Conservation (phyloP, 1,140 invertebrate species). For the Dinothrombium tinctorium region DNA sequence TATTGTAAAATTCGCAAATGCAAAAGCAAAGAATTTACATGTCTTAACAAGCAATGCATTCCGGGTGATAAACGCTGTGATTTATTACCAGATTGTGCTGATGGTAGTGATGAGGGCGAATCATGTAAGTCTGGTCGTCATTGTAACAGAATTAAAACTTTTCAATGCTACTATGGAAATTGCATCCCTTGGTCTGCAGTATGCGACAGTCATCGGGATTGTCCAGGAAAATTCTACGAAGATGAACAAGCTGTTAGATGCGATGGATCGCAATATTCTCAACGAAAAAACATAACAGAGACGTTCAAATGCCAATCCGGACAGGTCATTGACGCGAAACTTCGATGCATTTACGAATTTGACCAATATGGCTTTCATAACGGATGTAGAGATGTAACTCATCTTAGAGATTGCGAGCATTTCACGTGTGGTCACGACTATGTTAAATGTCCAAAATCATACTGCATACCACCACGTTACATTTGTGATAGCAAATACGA, state of each 20-base stretch:
- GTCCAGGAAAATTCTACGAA: conserved; percentile 19
- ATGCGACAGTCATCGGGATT: conserved; percentile 17
- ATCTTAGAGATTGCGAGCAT: conserved; percentile 19
- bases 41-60: conserved; percentile 16
- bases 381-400: conserved; percentile 22
- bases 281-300: too few species aligned
- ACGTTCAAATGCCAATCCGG: conserved; percentile 16
- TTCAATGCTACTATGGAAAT: conserved; percentile 19
- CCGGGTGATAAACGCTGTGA: conserved; percentile 13
- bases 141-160: conserved; percentile 16
- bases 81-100: conserved; percentile 13
- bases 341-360: conserved; percentile 16
- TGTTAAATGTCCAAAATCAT: conserved; percentile 21
- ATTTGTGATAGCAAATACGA: conserved; percentile 20
- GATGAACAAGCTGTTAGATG: conserved; percentile 14
- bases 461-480: conserved; percentile 20
- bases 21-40: conserved; percentile 14
- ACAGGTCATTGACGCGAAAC: conserved; percentile 11
- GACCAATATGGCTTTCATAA: conserved; percentile 17
- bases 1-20: conserved; percentile 16
- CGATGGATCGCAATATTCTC: background rate
- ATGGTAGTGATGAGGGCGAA: conserved; percentile 9
- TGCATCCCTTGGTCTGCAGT: conserved; percentile 17
- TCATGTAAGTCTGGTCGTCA: conserved; percentile 7
- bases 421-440: conserved; percentile 18